These are phyloP conservation scores for Aptenodytes patagonicus DNA, from an alignment of 2,113 vertebrate genomes.

Conservation along the genomic window DNA sequence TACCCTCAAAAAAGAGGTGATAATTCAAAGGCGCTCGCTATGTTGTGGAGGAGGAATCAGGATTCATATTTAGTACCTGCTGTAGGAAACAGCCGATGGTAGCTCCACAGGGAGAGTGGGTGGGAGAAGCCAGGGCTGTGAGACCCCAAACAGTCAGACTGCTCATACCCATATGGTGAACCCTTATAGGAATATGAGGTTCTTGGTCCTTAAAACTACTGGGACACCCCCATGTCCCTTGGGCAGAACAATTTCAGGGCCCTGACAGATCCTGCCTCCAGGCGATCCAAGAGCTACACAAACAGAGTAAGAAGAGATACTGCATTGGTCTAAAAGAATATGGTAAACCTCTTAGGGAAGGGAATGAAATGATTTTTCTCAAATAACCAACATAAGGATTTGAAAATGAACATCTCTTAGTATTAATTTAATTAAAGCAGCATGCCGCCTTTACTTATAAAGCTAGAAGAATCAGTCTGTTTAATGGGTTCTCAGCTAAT, in stretches of 20 bases:
- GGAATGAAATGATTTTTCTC: constrained; percentile 70
- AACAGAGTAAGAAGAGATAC: constrained; percentile 36
- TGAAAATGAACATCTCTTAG: constrained; percentile 74
- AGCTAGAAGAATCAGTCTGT: constrained; percentile 75
- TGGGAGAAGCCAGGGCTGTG: not conserved
- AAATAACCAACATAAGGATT: constrained; percentile 75
- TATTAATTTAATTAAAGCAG: constrained; percentile 82
- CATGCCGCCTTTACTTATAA: constrained; percentile 73
- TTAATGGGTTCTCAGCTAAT: constrained; percentile 84
- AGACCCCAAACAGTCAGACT: not conserved
- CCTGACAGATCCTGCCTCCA: not conserved
- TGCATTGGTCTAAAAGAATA: constrained; percentile 41
- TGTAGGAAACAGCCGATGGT: fast-evolving
- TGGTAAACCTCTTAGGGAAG: constrained; percentile 73
- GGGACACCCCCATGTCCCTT: not conserved
- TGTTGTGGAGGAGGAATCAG: not conserved
- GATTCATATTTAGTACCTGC: not conserved
- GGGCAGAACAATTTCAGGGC: not conserved
- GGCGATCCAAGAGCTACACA: not conserved
- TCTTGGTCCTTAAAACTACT: not conserved
- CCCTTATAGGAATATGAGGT: not conserved
- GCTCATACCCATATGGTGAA: not conserved
- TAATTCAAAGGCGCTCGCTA: not conserved
- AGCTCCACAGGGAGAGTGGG: not conserved
- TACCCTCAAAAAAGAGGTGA: not conserved